Base-by-base conservation (phyloP, 2,113 vertebrate species). In the Eudyptes chrysolophus region DNA sequence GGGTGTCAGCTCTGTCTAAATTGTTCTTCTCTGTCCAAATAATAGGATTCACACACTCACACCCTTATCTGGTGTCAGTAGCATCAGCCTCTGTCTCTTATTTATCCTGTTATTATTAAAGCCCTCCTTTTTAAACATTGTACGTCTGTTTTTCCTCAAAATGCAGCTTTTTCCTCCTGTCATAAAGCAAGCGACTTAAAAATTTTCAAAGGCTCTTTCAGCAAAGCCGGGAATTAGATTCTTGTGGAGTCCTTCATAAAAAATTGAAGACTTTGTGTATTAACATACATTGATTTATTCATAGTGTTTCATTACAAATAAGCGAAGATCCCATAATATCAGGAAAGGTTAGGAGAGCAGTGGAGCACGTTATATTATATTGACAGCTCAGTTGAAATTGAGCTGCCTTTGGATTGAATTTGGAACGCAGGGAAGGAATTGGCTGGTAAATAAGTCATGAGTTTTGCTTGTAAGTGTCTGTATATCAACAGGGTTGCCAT, bases 271-370 rank as follows among this genome's bases (percentile, higher is more conserved):
- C 94, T 94, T 87, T 62, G 55, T 98, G 96, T 98, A 98, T 99
- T 98, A 99, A 98, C 98, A 98, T 98, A 98, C 98, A 98, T 98
- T 98, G 98, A 99, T 98, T 98, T 98, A 98, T 99, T 99, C 98
- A 98, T 97, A 95, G 98, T 98, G 98, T 99, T 98, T 99, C 98
- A 98, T 98, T 99, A 98, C 97, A 98, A 98, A 98, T 97, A 98
- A 98, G 98, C 44, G 70, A 98, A 97, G 97, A 84, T 97, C 97
- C 97, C 98, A 96, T 97, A 97, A 98, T 97, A 98, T 93, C 92
- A 97, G 91, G 95, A 97, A 96, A 97, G 98, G 98, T 98, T 98
- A 98, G 97, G 97, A 96, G 98, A 98, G 96, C 98, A 97, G 96
- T 49, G 42, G 78, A 98, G 89, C 90, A 24, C 7, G 6, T 96